Evolutionary conservation across 2,113 vertebrate species (phyloP), one percentile per base, ranked within the genome.

Genomic region (Ptyas mucosa): DNA sequence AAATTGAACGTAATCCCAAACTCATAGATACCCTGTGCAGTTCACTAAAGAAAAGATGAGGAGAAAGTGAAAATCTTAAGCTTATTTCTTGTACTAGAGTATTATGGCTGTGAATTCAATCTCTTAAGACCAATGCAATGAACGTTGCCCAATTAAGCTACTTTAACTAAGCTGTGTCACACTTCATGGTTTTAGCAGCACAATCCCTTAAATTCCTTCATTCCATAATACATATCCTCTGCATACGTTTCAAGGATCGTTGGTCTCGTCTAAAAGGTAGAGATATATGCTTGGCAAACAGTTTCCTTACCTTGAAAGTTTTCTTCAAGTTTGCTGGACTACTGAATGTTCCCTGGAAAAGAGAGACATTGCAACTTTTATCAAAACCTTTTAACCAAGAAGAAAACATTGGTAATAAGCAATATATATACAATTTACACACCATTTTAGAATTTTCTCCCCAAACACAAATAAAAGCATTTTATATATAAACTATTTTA

Each of bases 311-410:
- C 98, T 98, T 99, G 95, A 99, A 99, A 1, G 98, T 99, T 95
- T 98, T 99, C 95, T 98, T 99, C 96, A 99, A 96, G 97, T 99
- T 99, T 92, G 96, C n/a, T 0, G 99, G 99, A 94, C 99, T 99
- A 97, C 99, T 99, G 98, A 98, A 99, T 0, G 97, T 99, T 57
- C 99, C 99, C 99, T 99, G 96, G 58, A 96, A 94, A 39, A 64
- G 49, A 91, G 54, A 95, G 29, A 95, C 58, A 57, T 12, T 93
- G 57, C 6, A 94, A 91, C 89, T 18, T 81, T 81, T 39, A 81
- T 81, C 18, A 81, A 81, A 81, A 75, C 18, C 15, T 39, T 75
- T 75, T 75, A 75, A 75, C 69, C 15, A 75, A 39, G 15, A 18
- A 75, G n/a, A 39, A 75, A 75, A 75, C 8, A 0, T 64, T 20